A percentile compares a stretch with the other conserved stretches of the same genome.
phyloP scores from a whole-genome alignment of 2,797 vertebrate species.

The Silurus aristotelis region DNA sequence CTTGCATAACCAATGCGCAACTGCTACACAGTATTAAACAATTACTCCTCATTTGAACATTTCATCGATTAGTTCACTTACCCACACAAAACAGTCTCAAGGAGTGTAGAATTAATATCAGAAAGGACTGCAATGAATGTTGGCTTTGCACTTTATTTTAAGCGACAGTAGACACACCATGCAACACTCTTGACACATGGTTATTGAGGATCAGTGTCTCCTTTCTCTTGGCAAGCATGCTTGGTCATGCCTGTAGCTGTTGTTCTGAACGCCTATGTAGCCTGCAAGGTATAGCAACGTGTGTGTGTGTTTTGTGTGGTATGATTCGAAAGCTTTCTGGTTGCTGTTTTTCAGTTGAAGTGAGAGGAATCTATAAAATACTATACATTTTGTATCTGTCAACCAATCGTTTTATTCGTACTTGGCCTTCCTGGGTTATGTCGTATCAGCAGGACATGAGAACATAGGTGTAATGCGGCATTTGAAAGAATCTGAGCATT shows the following conservation, averaged over 20 bases:
- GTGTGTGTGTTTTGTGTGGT: neutral
- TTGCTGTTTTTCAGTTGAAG: neutral
- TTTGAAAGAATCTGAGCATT: neutral
- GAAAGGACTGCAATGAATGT: constrained; percentile 58
- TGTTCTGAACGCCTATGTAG: constrained; percentile 24
- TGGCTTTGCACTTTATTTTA: constrained; percentile 69
- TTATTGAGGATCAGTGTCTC: constrained; percentile 48
- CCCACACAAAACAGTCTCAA: constrained; percentile 5
- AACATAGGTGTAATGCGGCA: neutral
- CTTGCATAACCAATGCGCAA: neutral
- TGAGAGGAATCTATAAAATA: neutral
- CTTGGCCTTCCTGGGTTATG: neutral
- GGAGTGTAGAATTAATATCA: constrained; percentile 19
- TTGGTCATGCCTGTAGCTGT: constrained; percentile 55
- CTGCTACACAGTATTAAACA: neutral
- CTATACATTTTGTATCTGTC: neutral
- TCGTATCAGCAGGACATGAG: neutral
- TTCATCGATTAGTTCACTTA: constrained; percentile 22
- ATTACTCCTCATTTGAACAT: constrained; percentile 6
- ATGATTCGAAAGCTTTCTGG: neutral
- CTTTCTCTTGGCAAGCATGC: constrained; percentile 55
- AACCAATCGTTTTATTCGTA: neutral
- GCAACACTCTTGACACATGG: constrained; percentile 47
- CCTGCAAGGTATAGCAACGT: constrained; percentile 13
- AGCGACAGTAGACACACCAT: constrained; percentile 48